Conservation (phyloP, 2,888 invertebrate species). For the Corbicula japonica region DNA sequence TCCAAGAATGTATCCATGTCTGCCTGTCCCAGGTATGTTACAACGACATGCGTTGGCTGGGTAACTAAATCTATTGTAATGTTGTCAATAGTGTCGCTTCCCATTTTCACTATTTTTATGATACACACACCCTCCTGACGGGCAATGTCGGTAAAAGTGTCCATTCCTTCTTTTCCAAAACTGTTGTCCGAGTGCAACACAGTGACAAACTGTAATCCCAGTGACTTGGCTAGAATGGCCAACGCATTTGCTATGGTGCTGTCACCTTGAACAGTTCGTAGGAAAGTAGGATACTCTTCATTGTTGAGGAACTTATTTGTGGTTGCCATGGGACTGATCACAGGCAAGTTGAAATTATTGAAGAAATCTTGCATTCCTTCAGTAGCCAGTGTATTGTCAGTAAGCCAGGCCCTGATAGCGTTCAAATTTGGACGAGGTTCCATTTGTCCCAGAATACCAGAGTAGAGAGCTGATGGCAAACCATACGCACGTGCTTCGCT, state of each 20-base stretch:
- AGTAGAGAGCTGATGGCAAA: slow-evolving; percentile 76
- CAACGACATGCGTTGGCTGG: slow-evolving; percentile 73
- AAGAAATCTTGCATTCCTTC: slow-evolving; percentile 79
- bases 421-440: slow-evolving; percentile 51
- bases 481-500: slow-evolving; percentile 72
- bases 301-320: slow-evolving; percentile 70
- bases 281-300: slow-evolving; percentile 75
- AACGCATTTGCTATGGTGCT: slow-evolving; percentile 80
- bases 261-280: slow-evolving; percentile 81
- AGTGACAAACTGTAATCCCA: slow-evolving; percentile 79
- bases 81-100: slow-evolving; percentile 29
- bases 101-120: slow-evolving; percentile 62
- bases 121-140: slow-evolving; percentile 79
- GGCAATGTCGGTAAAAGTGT: slow-evolving; percentile 69
- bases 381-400: slow-evolving; percentile 74
- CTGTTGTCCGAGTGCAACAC: slow-evolving; percentile 75
- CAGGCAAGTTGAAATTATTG: slow-evolving; percentile 87
- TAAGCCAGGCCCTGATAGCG: slow-evolving; percentile 77
- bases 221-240: slow-evolving; percentile 72
- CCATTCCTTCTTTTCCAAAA: slow-evolving; percentile 72
- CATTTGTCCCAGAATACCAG: slow-evolving; percentile 65
- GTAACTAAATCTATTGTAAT: slow-evolving; percentile 62
- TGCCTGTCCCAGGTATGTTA: slow-evolving; percentile 69
- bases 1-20: slow-evolving; percentile 66
- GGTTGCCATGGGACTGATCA: slow-evolving; percentile 84